Evolutionary conservation across 2,797 vertebrate species (phyloP), one percentile per base, ranked within the genome.

Genomic region (Taeniopygia guttata): DNA sequence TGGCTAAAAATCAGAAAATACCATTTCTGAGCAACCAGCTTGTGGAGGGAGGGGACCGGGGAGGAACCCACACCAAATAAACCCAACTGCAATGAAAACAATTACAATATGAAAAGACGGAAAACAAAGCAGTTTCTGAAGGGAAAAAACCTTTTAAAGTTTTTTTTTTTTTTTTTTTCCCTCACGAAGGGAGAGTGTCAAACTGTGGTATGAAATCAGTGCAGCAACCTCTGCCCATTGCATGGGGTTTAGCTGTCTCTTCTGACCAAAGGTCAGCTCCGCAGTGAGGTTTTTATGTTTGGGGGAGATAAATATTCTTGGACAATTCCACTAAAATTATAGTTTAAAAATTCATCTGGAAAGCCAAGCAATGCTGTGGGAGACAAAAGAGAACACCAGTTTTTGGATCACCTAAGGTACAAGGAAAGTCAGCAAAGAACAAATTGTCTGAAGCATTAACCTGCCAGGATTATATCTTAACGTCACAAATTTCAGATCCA

Each of bases 391-490:
- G 91, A 93, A 87, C 63, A 76, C 56, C 48, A 36, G 77, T 46
- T 93, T 85, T 76, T 93, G 80, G 87, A 89, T 87, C 77, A 91
- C 49, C 88, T 87, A n/a, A 94, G 89, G 84, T 32, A 84, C 3
- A 7, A 69, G 80, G 48, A 70, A 87, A 93, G 51, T 78, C 69
- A 88, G 90, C 2, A 17, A 76, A 90, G 94, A 89, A 94, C 79
- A 96, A 91, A 89, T 92, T 81, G 76, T 94, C 92, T 95, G 78
- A 92, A 91, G 67, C 72, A 59, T 86, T 80, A 91, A 84, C 91
- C 78, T 93, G 90, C 60, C 94, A 93, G 87, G 86, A 91, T 93
- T 90, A 79, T 79, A 91, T 48, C 92, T 73, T 70, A 90, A 86
- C 1, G 14, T 67, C 92, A 97, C 73, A 88, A 93, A 94, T 81